Percentiles rank a stretch among this genome's conserved stretches.
Evolutionary conservation across 2,888 invertebrate species (phyloP).

Genomic region (Drosophila tripunctata): DNA sequence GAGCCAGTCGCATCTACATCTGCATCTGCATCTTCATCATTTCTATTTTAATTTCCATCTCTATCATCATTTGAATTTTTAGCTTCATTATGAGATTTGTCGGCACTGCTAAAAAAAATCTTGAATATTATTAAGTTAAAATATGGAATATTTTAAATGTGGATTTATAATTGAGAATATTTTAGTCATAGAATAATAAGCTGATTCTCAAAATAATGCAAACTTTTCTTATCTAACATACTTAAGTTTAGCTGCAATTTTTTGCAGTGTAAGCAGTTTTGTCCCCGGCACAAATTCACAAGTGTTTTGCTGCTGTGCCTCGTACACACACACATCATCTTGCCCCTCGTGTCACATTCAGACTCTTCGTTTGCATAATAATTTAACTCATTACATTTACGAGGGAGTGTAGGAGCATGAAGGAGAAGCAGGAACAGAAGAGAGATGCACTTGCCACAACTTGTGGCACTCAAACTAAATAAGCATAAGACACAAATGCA

Average conservation of each 20-base stretch:
- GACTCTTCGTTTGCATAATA: slow-evolving; percentile 72
- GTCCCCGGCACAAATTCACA: slow-evolving; percentile 76
- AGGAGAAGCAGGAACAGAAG: not conserved
- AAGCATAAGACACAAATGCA: slow-evolving; percentile 60
- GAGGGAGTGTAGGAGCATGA: not conserved
- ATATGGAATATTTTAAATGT: too few relatives aligned
- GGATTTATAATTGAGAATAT: too few relatives aligned
- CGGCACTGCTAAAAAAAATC: too few relatives aligned
- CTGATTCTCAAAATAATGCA: too few relatives aligned
- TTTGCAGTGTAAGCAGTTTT: slow-evolving; percentile 23
- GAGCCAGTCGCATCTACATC: slow-evolving; percentile 29
- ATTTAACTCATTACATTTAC: slow-evolving; percentile 71
- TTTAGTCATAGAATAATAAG: too few relatives aligned
- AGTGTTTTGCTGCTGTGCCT: slow-evolving; percentile 47
- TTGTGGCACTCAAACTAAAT: slow-evolving; percentile 55
- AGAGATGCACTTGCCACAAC: slow-evolving; percentile 2
- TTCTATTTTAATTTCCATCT: slow-evolving; percentile 19
- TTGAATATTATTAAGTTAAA: too few relatives aligned
- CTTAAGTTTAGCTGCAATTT: too few relatives aligned
- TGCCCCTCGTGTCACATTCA: not conserved
- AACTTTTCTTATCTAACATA: too few relatives aligned
- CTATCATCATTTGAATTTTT: slow-evolving; percentile 20
- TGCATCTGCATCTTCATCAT: slow-evolving; percentile 4
- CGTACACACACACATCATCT: slow-evolving; percentile 13
- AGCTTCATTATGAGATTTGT: slow-evolving; percentile 30